Evolutionary conservation across 2,113 vertebrate genomes (phyloP).

Genomic region (Typhlomys cinereus): DNA sequence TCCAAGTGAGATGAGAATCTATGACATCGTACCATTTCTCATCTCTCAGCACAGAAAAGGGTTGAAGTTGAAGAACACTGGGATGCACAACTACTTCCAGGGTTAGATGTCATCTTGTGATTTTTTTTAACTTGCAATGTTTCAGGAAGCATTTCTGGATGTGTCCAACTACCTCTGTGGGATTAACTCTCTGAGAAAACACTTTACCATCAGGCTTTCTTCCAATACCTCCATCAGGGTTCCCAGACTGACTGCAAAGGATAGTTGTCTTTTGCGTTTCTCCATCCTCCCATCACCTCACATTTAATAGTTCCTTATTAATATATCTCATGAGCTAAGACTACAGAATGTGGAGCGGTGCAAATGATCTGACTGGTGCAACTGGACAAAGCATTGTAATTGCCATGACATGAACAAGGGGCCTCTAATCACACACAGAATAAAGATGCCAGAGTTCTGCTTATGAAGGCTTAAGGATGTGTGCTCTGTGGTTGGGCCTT

Average conservation of each 20-base stretch:
- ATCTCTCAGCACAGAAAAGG: neutral
- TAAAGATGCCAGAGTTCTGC: conserved; percentile 58
- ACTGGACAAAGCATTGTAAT: conserved; percentile 64
- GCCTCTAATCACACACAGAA: conserved; percentile 62
- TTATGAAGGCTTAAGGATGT: conserved; percentile 56
- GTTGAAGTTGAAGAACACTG: neutral
- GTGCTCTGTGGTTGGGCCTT: conserved; percentile 69
- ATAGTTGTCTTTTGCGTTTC: conserved; percentile 71
- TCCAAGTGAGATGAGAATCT: neutral
- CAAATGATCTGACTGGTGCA: conserved; percentile 51
- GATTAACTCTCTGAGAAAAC: conserved; percentile 70
- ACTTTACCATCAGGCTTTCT: conserved; percentile 68
- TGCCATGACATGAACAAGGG: conserved; percentile 29
- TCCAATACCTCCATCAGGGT: conserved; percentile 65
- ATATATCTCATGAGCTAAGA: conserved; percentile 60
- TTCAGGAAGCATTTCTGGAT: conserved; percentile 49
- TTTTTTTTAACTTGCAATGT: conserved; percentile 43
- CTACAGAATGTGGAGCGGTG: conserved; percentile 44
- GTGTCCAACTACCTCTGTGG: conserved; percentile 54
- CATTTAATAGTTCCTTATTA: conserved; percentile 41
- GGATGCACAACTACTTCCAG: neutral
- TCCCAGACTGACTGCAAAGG: conserved; percentile 67
- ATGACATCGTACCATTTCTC: neutral
- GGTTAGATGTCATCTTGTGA: neutral
- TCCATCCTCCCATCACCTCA: conserved; percentile 65